Evolutionary conservation across 2,888 invertebrate species (phyloP), one percentile per base, ranked within the genome.

Genomic region (Drosophila fulvimacula): DNA sequence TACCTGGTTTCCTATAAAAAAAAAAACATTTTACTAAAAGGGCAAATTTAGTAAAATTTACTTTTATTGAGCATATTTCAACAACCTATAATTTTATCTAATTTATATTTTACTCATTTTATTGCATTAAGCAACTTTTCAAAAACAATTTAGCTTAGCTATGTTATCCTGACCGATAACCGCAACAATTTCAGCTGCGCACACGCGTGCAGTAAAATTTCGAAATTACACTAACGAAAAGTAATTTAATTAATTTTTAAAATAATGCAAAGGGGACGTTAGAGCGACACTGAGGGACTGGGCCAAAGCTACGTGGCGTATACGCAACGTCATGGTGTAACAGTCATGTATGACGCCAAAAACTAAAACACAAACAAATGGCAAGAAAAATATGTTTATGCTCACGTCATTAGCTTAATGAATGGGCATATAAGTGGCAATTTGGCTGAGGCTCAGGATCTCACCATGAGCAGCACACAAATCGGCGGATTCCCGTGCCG

Each of bases 321-420:
- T 62, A 39, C 52, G 46, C 41, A 60, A 73, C 69, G 73, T 57
- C 73, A 63, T 38, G 38, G n/a, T n/a, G n/a, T n/a, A n/a, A 60
- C 56, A 48, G 52, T 69, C 59, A 73, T 52, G 59, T 53, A 30
- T 39, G 32, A 6, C 6, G 2, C 19, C 27, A 10, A 21, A n/a
- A 32, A 53, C 32, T 32, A 24, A 58, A 59, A 66, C 34, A 21
- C 69, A 66, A 69, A 63, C 59, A 58, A 13, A 39, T 53, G 48
- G 30, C 53, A 38, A 53, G 58, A 48, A 30, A 36, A 55, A 42
- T 66, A 65, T 66, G 64, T 57, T 79, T 79, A 77, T 82, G 60
- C 67, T 57, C 67, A 64, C 63, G 64, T 68, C 73, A 81, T 81
- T 80, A 79, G 70, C 57, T 32, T 59, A 68, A 63, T 44, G 62